Conservation (phyloP, 1,140 invertebrate species). For the Adelges cooleyi region DNA sequence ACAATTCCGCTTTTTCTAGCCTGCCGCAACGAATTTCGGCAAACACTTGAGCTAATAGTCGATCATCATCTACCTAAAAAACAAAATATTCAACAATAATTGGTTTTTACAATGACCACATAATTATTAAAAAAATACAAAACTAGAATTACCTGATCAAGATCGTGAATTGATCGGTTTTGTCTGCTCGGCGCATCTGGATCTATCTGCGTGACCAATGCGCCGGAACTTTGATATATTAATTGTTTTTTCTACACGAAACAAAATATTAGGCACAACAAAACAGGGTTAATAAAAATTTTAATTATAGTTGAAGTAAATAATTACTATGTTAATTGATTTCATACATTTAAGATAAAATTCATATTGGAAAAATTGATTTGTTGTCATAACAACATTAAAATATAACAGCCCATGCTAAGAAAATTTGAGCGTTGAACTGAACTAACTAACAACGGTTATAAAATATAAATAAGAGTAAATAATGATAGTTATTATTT, state of each 20-base stretch:
- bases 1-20: slow-evolving; percentile 66
- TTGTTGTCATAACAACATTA: too few relatives aligned
- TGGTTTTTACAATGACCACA: neutral
- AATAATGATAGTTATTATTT: neutral
- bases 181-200: slow-evolving; percentile 84
- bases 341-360: too few relatives aligned
- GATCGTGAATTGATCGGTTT: slow-evolving; percentile 66
- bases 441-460: neutral
- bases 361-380: too few relatives aligned
- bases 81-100: neutral
- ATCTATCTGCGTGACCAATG: slow-evolving; percentile 66
- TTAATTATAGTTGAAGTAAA: too few relatives aligned
- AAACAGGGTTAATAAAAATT: too few relatives aligned
- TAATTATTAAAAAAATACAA: neutral
- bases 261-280: slow-evolving; percentile 2
- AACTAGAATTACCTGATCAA: slow-evolving; percentile 52
- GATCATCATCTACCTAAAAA: slow-evolving; percentile 61
- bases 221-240: slow-evolving; percentile 44
- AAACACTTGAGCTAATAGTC: slow-evolving; percentile 58
- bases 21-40: slow-evolving; percentile 72
- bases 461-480: neutral
- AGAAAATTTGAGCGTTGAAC: too few relatives aligned
- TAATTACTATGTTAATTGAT: too few relatives aligned
- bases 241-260: slow-evolving; percentile 39
- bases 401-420: too few relatives aligned